phyloP scores from a whole-genome alignment of 2,113 vertebrate genomes.

The Scytalopus superciliaris region DNA sequence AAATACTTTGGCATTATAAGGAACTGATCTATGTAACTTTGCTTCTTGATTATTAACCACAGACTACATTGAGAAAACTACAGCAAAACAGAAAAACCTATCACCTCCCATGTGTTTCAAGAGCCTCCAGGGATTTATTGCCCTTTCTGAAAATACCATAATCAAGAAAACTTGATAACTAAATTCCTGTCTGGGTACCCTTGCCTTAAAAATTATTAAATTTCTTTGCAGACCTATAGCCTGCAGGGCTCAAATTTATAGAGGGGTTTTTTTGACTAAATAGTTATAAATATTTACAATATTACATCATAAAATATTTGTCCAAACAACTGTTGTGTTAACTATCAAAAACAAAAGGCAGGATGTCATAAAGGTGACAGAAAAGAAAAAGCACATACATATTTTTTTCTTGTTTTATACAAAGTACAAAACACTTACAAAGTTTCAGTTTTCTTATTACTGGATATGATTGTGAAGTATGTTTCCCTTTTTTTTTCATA shows the following conservation, averaged over 20 bases:
- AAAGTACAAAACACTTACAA: neutral
- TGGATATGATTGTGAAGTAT: neutral
- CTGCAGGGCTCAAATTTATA: slow-evolving; percentile 41
- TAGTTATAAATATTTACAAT: neutral
- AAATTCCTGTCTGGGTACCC: slow-evolving; percentile 23
- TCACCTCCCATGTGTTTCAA: slow-evolving; percentile 36
- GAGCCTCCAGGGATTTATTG: slow-evolving; percentile 57
- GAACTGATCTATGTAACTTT: slow-evolving; percentile 34
- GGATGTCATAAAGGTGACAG: neutral
- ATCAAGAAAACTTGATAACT: slow-evolving; percentile 62
- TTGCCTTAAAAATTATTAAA: slow-evolving; percentile 62
- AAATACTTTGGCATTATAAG: slow-evolving; percentile 46
- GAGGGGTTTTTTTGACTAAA: neutral
- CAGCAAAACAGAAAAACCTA: slow-evolving; percentile 41
- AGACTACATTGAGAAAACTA: slow-evolving; percentile 42
- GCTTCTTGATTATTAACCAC: slow-evolving; percentile 57
- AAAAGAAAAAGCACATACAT: neutral
- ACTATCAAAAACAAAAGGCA: neutral
- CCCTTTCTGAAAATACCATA: slow-evolving; percentile 60
- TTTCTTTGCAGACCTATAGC: slow-evolving; percentile 35
- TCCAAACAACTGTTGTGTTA: slow-evolving; percentile 10
- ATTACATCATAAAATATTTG: neutral
- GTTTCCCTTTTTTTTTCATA: neutral
- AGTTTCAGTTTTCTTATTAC: neutral
- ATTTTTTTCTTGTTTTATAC: neutral